Evolutionary conservation across 2,888 invertebrate species (phyloP).

Genomic region (Aphidoletes aphidimyza): DNA sequence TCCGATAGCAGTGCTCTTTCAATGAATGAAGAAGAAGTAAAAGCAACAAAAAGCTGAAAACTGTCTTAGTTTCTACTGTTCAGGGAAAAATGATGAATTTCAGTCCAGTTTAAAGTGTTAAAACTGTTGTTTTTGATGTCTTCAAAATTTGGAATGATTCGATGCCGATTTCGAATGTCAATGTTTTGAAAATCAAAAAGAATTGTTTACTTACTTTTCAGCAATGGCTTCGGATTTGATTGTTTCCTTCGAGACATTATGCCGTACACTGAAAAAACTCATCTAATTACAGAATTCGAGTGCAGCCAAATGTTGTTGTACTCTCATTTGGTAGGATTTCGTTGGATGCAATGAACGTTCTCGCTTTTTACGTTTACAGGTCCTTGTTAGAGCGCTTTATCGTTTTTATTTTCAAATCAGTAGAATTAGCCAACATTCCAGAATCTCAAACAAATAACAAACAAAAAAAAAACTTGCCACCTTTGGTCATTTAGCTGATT

Average conservation of each 20-base stretch:
- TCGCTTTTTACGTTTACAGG: not conserved
- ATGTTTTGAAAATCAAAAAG: not conserved
- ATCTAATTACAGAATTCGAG: conserved; percentile 1
- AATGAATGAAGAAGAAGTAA: not conserved
- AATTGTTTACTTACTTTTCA: conserved; percentile 82
- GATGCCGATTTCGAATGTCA: not conserved
- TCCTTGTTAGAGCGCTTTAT: not conserved
- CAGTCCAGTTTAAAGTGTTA: not conserved
- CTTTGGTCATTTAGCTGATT: conserved; percentile 49
- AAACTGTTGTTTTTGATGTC: not conserved
- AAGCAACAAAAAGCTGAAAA: not conserved
- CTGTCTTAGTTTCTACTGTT: not conserved
- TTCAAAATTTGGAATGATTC: not conserved
- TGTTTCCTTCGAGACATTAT: conserved; percentile 93
- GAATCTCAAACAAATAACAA: not conserved
- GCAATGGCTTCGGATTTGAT: conserved; percentile 90
- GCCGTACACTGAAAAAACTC: conserved; percentile 35
- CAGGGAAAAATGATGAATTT: not conserved
- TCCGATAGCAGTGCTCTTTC: not conserved
- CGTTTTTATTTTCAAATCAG: not conserved
- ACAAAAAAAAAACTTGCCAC: not conserved
- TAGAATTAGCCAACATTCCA: not conserved
- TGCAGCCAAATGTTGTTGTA: not conserved
- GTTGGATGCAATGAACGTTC: no score
- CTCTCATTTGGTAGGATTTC: not conserved